These are phyloP conservation scores for Ictalurus punctatus DNA, from an alignment of 2,113 vertebrate species.

Conservation along the genomic window DNA sequence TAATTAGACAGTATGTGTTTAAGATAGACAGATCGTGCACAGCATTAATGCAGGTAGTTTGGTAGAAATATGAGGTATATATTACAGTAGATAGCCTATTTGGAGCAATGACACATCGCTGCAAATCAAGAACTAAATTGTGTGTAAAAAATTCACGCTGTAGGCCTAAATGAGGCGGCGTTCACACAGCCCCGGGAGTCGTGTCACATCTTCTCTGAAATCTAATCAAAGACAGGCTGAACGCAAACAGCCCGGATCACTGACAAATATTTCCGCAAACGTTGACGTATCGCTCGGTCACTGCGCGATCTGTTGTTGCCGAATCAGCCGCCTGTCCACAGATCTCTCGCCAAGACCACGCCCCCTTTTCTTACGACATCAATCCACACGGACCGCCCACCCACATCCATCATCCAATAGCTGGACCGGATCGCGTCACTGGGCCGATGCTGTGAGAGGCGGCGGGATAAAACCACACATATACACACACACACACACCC, in stretches of 20 bases:
- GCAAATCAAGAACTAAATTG: conserved; percentile 61
- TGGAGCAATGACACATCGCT: conserved; percentile 55
- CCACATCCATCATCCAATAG: conserved; percentile 67
- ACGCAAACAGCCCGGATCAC: conserved; percentile 66
- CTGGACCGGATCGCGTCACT: conserved; percentile 52
- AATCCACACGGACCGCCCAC: conserved; percentile 21
- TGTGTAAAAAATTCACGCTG: conserved; percentile 54
- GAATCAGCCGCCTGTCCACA: neutral
- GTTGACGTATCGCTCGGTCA: conserved; percentile 52
- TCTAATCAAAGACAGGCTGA: conserved; percentile 61
- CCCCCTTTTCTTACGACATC: neutral
- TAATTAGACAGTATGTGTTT: neutral
- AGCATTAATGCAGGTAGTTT: conserved; percentile 17
- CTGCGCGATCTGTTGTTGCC: conserved; percentile 43
- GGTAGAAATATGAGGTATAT: neutral
- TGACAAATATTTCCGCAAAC: conserved; percentile 72
- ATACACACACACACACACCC: conserved; percentile 50
- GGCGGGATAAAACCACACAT: conserved; percentile 70
- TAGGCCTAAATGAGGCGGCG: conserved; percentile 46
- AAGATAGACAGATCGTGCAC: too few relatives aligned
- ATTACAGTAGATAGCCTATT: neutral
- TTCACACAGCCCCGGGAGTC: conserved; percentile 47
- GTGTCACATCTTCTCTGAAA: conserved; percentile 55
- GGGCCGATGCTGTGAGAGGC: conserved; percentile 52
- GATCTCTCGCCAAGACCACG: conserved; percentile 4